These are phyloP conservation scores for Nysson spinosus DNA, from an alignment of 2,888 invertebrate genomes.

Conservation along the genomic window DNA sequence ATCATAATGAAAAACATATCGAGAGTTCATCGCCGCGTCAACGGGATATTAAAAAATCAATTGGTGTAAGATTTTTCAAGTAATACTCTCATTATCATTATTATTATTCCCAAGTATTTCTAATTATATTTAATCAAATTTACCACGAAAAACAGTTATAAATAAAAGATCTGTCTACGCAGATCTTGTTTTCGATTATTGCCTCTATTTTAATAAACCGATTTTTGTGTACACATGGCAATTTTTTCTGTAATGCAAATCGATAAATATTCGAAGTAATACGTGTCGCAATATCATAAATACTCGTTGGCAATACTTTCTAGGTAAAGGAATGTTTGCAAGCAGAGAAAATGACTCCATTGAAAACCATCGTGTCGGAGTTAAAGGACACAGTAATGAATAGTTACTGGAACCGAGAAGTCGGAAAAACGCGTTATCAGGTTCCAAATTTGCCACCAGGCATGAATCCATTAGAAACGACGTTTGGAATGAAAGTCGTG, in stretches of 20 bases:
- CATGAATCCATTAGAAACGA: constrained; percentile 73
- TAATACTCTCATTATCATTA: background rate
- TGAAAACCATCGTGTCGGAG: constrained; percentile 77
- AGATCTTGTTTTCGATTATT: too few species aligned
- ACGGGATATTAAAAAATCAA: constrained; percentile 5
- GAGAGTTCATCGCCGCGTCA: background rate
- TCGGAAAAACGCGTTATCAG: constrained; percentile 77
- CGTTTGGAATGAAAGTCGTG: constrained; percentile 73
- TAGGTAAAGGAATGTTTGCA: constrained; percentile 68
- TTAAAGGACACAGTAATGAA: constrained; percentile 78
- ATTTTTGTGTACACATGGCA: too few species aligned
- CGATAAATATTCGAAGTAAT: background rate
- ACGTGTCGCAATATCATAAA: too few species aligned
- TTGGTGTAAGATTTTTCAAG: constrained; percentile 21
- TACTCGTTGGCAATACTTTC: background rate
- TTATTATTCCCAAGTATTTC: background rate
- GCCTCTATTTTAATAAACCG: too few species aligned
- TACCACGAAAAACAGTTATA: too few species aligned
- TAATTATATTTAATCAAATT: too few species aligned
- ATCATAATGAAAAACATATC: constrained; percentile 19
- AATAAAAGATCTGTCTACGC: too few species aligned
- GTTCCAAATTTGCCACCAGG: constrained; percentile 76
- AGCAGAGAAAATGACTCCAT: constrained; percentile 75
- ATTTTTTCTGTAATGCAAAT: too few species aligned
- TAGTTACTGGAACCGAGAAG: constrained; percentile 77